Percentiles rank a stretch among this genome's conserved stretches.
phyloP scores from a whole-genome alignment of 2,888 invertebrate species.

The Euphydryas editha region DNA sequence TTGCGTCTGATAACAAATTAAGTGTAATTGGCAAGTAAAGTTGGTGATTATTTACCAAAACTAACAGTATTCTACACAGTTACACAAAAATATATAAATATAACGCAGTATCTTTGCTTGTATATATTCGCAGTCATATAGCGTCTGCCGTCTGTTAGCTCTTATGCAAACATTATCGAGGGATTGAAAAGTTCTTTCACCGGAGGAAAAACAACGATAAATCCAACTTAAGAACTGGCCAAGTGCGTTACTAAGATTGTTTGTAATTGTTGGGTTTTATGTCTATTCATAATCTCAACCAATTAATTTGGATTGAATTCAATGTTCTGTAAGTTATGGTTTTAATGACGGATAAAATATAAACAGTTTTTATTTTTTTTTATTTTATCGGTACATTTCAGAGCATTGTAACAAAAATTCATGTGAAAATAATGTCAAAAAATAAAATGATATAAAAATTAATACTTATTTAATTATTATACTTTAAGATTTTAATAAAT shows the following conservation, averaged over 20 bases:
- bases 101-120: too few species aligned
- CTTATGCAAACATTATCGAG: constrained; percentile 69
- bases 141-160: constrained; percentile 57
- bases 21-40: too few species aligned
- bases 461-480: too few species aligned
- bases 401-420: background rate
- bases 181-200: constrained; percentile 68
- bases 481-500: too few species aligned
- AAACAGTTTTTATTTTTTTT: too few species aligned
- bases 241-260: constrained; percentile 48
- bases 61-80: too few species aligned
- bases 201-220: constrained; percentile 77
- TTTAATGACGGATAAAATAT: constrained; percentile 2
- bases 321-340: constrained; percentile 25
- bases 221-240: constrained; percentile 67
- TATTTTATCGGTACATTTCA: background rate
- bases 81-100: too few species aligned
- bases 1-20: too few species aligned
- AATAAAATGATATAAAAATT: too few species aligned
- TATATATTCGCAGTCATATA: constrained; percentile 12
- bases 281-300: constrained; percentile 23
- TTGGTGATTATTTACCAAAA: too few species aligned
- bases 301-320: constrained; percentile 31
- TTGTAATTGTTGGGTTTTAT: constrained; percentile 15
- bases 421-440: background rate